Evolutionary conservation across 1,140 invertebrate genomes (phyloP).

Genomic region (Steinernema khuongi): DNA sequence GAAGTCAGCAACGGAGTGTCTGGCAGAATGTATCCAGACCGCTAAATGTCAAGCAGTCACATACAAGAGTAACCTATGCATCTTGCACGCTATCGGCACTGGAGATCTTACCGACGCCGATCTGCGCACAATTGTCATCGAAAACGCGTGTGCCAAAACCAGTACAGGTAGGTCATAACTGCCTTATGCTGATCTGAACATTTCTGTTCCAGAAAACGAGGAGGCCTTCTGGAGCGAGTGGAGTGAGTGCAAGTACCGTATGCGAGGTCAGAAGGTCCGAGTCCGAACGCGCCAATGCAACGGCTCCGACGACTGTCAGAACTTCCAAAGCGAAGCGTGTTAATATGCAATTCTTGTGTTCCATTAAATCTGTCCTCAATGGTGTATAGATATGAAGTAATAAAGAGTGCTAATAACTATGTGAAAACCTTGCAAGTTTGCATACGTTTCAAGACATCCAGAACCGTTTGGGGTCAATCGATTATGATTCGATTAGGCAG

Average conservation of each 20-base stretch:
- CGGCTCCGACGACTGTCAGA: background rate
- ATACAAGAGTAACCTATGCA: background rate
- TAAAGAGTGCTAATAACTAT: too few species aligned
- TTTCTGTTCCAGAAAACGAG: background rate
- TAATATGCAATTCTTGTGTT: background rate
- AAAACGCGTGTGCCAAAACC: background rate
- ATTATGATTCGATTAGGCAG: slow-evolving; percentile 1
- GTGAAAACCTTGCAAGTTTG: too few species aligned
- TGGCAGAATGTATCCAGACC: background rate
- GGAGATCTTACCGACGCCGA: background rate
- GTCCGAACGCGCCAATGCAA: background rate
- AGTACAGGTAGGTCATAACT: background rate
- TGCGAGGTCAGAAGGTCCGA: background rate
- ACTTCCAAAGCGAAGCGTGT: background rate
- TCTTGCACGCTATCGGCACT: background rate
- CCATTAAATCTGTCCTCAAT: too few species aligned
- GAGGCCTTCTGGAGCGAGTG: slow-evolving; percentile 12
- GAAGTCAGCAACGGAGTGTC: background rate
- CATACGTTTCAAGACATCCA: too few species aligned
- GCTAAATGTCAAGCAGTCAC: slow-evolving; percentile 4
- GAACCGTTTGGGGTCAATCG: too few species aligned
- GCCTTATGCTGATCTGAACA: background rate
- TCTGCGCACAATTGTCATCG: background rate
- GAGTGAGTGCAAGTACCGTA: slow-evolving; percentile 7
- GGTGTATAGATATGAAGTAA: too few species aligned